A percentile compares a stretch with the other conserved stretches of the same genome.
These are phyloP conservation scores for Enteromius paludinosus DNA, from an alignment of 2,797 vertebrate genomes.

Conservation along the genomic window DNA sequence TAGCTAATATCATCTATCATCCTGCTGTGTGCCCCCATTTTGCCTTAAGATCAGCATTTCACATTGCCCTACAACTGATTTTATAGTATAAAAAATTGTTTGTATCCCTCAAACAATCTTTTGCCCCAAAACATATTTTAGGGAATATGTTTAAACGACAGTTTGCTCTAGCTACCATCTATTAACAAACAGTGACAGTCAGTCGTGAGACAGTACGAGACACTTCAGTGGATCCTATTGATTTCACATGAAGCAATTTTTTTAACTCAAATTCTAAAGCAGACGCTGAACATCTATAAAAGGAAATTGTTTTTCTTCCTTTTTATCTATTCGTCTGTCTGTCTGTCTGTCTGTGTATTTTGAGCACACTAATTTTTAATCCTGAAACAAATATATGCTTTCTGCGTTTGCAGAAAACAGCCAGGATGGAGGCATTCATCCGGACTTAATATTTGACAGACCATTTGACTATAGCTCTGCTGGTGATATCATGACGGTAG, in stretches of 20 bases:
- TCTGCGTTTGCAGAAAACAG: constrained; percentile 87
- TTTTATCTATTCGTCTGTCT: constrained; percentile 79
- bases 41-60: constrained; percentile 78
- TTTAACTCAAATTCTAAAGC: constrained; percentile 42
- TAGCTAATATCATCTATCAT: constrained; percentile 79
- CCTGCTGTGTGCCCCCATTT: constrained; percentile 70
- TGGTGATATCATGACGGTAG: constrained; percentile 86
- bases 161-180: constrained; percentile 25
- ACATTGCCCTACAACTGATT: constrained; percentile 70
- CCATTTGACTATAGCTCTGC: constrained; percentile 86
- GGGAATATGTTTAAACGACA: constrained; percentile 13
- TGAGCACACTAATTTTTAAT: constrained; percentile 81
- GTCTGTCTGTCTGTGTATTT: constrained; percentile 71
- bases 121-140: constrained; percentile 16
- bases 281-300: constrained; percentile 23
- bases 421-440: constrained; percentile 86
- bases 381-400: constrained; percentile 80
- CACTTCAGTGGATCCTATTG: constrained; percentile 17
- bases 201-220: constrained; percentile 54
- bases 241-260: constrained; percentile 22
- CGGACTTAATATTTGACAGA: constrained; percentile 87
- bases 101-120: background rate
- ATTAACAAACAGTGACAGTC: constrained; percentile 50
- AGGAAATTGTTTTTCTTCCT: constrained; percentile 48
- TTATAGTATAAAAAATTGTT: background rate